A percentile compares a stretch with the other conserved stretches of the same genome.
Conservation (phyloP, 1,140 invertebrate species). For the Acarapis woodi region DNA sequence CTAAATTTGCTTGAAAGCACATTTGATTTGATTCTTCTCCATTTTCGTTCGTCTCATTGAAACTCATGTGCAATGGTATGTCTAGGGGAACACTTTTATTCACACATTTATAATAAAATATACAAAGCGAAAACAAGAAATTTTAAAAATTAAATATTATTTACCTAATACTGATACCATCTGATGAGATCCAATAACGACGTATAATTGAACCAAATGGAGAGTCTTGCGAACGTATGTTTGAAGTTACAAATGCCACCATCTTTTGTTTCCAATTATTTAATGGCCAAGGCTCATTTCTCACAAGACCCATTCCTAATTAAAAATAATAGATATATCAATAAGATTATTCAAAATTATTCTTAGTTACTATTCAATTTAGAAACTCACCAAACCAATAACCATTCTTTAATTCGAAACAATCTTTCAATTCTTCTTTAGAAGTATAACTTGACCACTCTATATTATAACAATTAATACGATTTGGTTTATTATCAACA, state of each 20-base stretch:
- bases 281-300: slow-evolving; percentile 42
- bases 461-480: slow-evolving; percentile 33
- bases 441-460: slow-evolving; percentile 34
- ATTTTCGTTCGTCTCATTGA: slow-evolving; percentile 17
- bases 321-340: slow-evolving; percentile 46
- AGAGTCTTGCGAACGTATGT: slow-evolving; percentile 23
- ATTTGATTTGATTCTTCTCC: slow-evolving; percentile 21
- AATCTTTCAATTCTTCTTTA: slow-evolving; percentile 36
- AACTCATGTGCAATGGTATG: slow-evolving; percentile 36
- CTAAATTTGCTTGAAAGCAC: slow-evolving; percentile 38
- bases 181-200: slow-evolving; percentile 50
- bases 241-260: slow-evolving; percentile 48
- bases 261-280: slow-evolving; percentile 35
- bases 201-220: slow-evolving; percentile 44
- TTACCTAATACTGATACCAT: slow-evolving; percentile 45
- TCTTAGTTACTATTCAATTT: neutral
- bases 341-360: neutral
- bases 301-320: slow-evolving; percentile 45
- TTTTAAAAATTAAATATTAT: no score
- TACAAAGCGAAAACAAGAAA: no score
- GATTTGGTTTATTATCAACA: slow-evolving; percentile 6
- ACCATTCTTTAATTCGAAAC: slow-evolving; percentile 31
- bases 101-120: no score
- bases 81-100: slow-evolving; percentile 38
- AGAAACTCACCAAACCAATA: slow-evolving; percentile 16